These are phyloP conservation scores for Lordiphosa clarofinis DNA, from an alignment of 1,140 invertebrate genomes.

Conservation along the genomic window DNA sequence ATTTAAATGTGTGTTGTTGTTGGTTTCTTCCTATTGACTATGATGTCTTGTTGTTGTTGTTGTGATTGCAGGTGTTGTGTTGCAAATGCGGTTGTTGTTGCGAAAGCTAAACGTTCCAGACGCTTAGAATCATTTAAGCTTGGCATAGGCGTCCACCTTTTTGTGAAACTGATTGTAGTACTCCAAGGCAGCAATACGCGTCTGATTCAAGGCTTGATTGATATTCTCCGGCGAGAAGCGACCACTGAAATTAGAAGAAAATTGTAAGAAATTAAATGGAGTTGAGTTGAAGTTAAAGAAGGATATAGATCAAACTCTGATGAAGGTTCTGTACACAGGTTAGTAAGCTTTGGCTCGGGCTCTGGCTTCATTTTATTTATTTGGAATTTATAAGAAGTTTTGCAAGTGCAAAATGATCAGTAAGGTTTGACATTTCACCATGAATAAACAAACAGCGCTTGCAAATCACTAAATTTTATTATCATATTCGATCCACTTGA, in stretches of 20 bases:
- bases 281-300: background rate
- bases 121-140: constrained; percentile 83
- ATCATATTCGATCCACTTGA: too few relatives aligned
- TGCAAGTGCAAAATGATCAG: too few relatives aligned
- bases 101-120: constrained; percentile 60
- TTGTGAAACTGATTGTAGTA: constrained; percentile 88
- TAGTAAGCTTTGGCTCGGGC: too few relatives aligned
- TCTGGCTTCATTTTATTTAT: too few relatives aligned
- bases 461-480: too few relatives aligned
- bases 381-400: too few relatives aligned
- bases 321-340: too few relatives aligned
- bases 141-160: constrained; percentile 86
- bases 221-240: constrained; percentile 88
- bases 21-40: constrained; percentile 50
- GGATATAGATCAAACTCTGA: too few relatives aligned
- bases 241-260: constrained; percentile 83
- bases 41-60: constrained; percentile 38
- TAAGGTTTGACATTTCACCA: too few relatives aligned
- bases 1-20: constrained; percentile 28
- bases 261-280: background rate
- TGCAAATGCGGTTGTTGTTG: constrained; percentile 31
- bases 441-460: too few relatives aligned
- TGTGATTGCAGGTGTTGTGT: constrained; percentile 15
- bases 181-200: constrained; percentile 62
- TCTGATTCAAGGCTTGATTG: constrained; percentile 84